Evolutionary conservation across 92 coral and sea anemone species (phyloP), one percentile per base, ranked within the genome.

Genomic region (Epizoanthus scotinus): DNA sequence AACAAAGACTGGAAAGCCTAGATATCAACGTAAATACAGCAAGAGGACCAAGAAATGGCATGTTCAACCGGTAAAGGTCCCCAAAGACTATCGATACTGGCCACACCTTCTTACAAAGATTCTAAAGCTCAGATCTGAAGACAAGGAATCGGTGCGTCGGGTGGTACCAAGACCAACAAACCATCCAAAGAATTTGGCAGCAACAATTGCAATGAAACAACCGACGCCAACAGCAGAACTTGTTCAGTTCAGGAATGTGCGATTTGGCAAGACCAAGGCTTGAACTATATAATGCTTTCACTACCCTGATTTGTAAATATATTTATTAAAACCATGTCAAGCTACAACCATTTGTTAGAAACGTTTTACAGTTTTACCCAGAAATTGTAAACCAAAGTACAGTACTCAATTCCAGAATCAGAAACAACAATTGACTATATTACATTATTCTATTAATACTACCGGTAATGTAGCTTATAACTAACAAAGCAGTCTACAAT

Each of bases 141-240:
- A 79, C 57, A 40, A 63, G n/a, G 17, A 47, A n/a, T 63, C 73
- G 13, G 75, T 79, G 7, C n/a, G 17, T 9, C 21, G 57, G 25
- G 57, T 24, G 25, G 57, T 64, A 24, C 25, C 56, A 22, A 44
- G 47, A 9, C 74, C 84, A 19, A 64, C 47, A 14, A 36, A 38
- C 34, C 63, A 79, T 62, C 84, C 84, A 12, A 36, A 63, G 14
- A 63, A 63, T 44, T 44, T 79, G 67, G 84, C 84, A 65, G 64
- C 75, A 79, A 47, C 84, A 0, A 79, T 79, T 79, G 64, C 84
- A 9, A 66, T 79, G 84, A 65, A 66, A n/a, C 73, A 57, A 2
- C 40, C 70, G 2, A 61, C 84, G 25, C 54, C 21, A 49, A 80
- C 84, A 12, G 49, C 49, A 18, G 84, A 66, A 28, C 75, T 80